Evolutionary conservation across 2,888 invertebrate species (phyloP).

Genomic region (Orthosia gothica): DNA sequence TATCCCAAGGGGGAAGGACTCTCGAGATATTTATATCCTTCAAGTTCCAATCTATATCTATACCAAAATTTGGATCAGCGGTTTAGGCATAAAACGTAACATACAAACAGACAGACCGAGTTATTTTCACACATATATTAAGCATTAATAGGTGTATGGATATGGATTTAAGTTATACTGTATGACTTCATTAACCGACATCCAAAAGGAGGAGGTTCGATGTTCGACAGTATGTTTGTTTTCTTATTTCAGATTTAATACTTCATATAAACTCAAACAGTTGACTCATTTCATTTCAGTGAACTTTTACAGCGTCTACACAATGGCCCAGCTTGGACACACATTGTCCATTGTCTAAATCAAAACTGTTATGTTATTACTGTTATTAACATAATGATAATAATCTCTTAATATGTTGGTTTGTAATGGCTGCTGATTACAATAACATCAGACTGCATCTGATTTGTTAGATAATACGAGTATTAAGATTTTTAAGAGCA

Average conservation of each 20-base stretch:
- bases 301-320: constrained; percentile 21
- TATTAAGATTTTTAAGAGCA: no score
- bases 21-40: no score
- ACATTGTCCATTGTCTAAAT: constrained; percentile 21
- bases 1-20: no score
- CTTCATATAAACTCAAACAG: constrained; percentile 1
- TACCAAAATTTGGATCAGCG: no score
- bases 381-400: neutral
- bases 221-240: no score
- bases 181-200: neutral
- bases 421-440: constrained; percentile 4
- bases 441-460: neutral
- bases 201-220: no score
- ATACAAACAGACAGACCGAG: neutral
- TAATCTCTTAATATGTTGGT: neutral
- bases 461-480: neutral
- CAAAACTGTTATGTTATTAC: neutral
- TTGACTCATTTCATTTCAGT: constrained; percentile 34
- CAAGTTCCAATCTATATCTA: no score
- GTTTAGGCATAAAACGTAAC: neutral
- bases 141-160: no score
- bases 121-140: neutral
- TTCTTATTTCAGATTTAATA: neutral
- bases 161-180: neutral
- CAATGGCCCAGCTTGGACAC: constrained; percentile 18